Evolutionary conservation across 2,113 vertebrate species (phyloP), one percentile per base, ranked within the genome.

Genomic region (Macrotis lagotis): DNA sequence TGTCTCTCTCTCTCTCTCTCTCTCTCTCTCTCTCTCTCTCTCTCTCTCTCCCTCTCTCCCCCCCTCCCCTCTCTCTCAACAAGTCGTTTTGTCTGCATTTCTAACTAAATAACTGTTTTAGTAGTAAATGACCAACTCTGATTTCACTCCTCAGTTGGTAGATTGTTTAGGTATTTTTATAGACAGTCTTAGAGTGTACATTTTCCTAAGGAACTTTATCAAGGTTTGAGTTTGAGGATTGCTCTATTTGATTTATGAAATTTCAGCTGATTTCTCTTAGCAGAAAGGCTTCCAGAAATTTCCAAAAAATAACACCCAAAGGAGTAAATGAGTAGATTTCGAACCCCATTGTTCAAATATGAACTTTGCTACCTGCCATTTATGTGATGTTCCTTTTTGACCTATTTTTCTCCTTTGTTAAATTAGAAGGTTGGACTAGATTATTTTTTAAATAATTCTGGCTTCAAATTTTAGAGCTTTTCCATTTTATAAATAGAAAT

Each of bases 201-300:
- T 83, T 83, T 83, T 83, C 37, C 19, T 44, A 44, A 44, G 19
- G 16, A 22, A 22, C 19, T 83, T 83, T 83, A 44, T 16, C 66
- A 44, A 44, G n/a, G 19, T 22, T 7, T 83, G 16, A 83, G n/a
- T 90, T 96, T 95, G 48, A 97, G 91, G 7, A 89, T 91, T 59
- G 26, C 51, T 92, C 50, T 90, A 93, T 91, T 94, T 96, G 94
- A 47, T 92, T 95, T 3, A 94, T 95, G 47, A 93, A 95, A 90
- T 95, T 97, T 96, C 94, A 96, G 44, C 66, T 83, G 49, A 52
- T 89, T 91, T 88, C 93, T 96, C 19, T 91, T 90, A 90, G 22
- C n/a, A 95, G 14, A n/a, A n/a, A 74, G 59, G 66, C 59, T 94
- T 95, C 94, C 50, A 91, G 94, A 90, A 92, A 11, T 48, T 92